These are phyloP conservation scores for Elymnias hypermnestra DNA, from an alignment of 1,140 invertebrate genomes.

Conservation along the genomic window DNA sequence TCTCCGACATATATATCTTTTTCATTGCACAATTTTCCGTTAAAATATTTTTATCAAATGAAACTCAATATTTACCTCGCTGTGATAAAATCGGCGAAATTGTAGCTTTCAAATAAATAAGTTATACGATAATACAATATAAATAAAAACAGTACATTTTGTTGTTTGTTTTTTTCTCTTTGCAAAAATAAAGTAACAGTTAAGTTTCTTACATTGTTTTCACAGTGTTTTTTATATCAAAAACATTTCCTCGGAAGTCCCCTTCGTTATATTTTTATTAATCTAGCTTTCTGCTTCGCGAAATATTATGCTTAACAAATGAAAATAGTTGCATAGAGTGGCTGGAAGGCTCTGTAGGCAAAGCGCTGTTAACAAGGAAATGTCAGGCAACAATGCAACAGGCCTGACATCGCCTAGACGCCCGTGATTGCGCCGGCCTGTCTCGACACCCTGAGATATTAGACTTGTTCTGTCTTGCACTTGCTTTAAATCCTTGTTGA, in stretches of 20 bases:
- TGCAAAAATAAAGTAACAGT: too few species aligned
- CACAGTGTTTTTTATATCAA: background rate
- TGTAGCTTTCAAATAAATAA: too few species aligned
- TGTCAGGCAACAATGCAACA: slow-evolving; percentile 58
- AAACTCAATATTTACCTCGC: too few species aligned
- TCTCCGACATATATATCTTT: too few species aligned
- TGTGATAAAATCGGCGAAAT: too few species aligned
- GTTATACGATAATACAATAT: too few species aligned
- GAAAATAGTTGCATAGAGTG: slow-evolving; percentile 37
- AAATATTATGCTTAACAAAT: slow-evolving; percentile 20
- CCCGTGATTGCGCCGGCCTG: slow-evolving; percentile 45
- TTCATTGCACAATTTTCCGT: too few species aligned
- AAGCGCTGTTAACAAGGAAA: slow-evolving; percentile 59
- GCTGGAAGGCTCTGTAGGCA: slow-evolving; percentile 42
- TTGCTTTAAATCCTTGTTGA: slow-evolving; percentile 16
- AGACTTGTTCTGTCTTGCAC: slow-evolving; percentile 42
- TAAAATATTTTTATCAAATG: too few species aligned
- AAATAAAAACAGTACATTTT: too few species aligned
- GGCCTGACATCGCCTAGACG: slow-evolving; percentile 36
- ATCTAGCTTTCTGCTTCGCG: background rate
- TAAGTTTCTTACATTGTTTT: too few species aligned
- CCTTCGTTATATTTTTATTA: slow-evolving; percentile 1
- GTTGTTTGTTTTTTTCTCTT: too few species aligned
- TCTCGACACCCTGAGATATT: slow-evolving; percentile 60
- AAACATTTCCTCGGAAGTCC: background rate